Evolutionary conservation across 1,140 invertebrate genomes (phyloP).

Genomic region (Chymomyza costata): DNA sequence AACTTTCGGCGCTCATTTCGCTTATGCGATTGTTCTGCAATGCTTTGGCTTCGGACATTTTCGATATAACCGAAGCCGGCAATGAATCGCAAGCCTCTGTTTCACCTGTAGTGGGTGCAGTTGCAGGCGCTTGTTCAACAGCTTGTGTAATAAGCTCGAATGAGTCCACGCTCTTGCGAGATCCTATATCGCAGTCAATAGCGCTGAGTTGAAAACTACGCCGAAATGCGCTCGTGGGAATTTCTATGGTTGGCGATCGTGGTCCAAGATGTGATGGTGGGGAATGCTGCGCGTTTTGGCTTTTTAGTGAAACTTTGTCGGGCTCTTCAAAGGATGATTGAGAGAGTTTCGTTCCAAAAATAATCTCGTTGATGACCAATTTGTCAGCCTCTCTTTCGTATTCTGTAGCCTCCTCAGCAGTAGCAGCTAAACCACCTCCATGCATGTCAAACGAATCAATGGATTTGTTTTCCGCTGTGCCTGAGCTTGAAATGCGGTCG

Average conservation of each 20-base stretch:
- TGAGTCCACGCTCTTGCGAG: conserved; percentile 76
- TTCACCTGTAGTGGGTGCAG: conserved; percentile 13
- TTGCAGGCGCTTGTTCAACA: conserved; percentile 15
- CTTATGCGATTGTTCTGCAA: conserved; percentile 80
- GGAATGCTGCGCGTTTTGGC: conserved; percentile 46
- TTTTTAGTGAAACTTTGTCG: conserved; percentile 60
- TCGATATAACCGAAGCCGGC: conserved; percentile 65
- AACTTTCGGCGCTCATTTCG: conserved; percentile 92
- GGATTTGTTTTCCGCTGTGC: conserved; percentile 53
- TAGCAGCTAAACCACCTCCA: conserved; percentile 49
- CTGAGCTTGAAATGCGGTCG: conserved; percentile 28
- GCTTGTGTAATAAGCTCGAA: conserved; percentile 66
- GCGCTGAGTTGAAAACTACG: conserved; percentile 77
- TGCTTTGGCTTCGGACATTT: conserved; percentile 69
- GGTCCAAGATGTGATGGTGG: conserved; percentile 54
- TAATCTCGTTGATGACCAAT: conserved; percentile 58
- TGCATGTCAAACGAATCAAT: conserved; percentile 75
- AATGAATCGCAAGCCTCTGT: conserved; percentile 49
- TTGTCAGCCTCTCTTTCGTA: conserved; percentile 56
- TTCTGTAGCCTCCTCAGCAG: conserved; percentile 76
- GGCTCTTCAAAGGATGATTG: conserved; percentile 39
- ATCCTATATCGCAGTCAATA: conserved; percentile 80
- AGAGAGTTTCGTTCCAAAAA: conserved; percentile 59
- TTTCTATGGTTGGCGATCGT: conserved; percentile 79
- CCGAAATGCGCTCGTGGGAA: conserved; percentile 75